These are phyloP conservation scores for Pecten maximus DNA, from an alignment of 2,888 invertebrate genomes.

Conservation along the genomic window DNA sequence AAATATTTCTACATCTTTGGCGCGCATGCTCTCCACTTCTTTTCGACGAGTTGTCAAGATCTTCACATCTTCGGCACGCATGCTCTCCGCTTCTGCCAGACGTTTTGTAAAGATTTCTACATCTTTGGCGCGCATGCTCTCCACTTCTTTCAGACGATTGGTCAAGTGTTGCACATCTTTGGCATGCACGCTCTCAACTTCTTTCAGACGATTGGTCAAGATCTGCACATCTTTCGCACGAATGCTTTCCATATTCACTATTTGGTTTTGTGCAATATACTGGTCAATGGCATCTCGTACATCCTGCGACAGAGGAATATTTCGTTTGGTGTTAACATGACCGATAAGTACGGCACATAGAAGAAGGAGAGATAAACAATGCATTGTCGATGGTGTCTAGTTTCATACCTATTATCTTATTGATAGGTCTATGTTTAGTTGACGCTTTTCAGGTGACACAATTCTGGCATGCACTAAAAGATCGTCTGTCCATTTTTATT, in stretches of 20 bases:
- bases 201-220: not conserved
- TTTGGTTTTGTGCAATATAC: not conserved
- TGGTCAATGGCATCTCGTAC: not conserved
- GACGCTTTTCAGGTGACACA: not conserved
- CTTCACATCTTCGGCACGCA: not conserved
- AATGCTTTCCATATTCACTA: not conserved
- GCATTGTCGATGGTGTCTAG: too few relatives aligned
- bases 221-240: not conserved
- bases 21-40: too few relatives aligned
- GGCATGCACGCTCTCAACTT: not conserved
- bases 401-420: not conserved
- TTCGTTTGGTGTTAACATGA: not conserved
- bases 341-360: not conserved
- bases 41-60: too few relatives aligned
- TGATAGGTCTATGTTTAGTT: not conserved
- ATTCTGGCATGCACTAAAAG: too few relatives aligned
- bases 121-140: not conserved
- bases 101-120: not conserved
- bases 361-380: too few relatives aligned
- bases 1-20: not conserved
- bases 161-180: not conserved
- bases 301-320: not conserved
- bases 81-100: not conserved
- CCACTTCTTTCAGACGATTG: not conserved
- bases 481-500: too few relatives aligned